Evolutionary conservation across 1,140 invertebrate species (phyloP).

Genomic region (Platyura marginata): DNA sequence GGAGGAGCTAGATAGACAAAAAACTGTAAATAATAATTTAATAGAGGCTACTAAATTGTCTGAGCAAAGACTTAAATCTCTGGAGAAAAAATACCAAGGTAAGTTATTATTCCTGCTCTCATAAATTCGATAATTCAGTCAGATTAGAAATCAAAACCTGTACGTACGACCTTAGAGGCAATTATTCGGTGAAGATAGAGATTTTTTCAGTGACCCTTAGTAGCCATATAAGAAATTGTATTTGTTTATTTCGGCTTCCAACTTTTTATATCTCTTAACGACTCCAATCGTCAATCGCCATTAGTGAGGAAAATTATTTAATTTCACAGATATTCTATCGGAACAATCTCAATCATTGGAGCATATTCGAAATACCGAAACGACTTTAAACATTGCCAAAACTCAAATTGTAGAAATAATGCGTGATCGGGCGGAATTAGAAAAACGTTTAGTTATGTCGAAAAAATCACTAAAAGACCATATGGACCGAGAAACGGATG

Average conservation of each 20-base stretch:
- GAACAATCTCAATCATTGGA: background rate
- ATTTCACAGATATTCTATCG: background rate
- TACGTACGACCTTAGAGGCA: too few species aligned
- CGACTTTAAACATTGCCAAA: background rate
- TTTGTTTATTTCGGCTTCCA: background rate
- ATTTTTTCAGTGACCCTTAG: background rate
- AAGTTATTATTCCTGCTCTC: too few species aligned
- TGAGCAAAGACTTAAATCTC: background rate
- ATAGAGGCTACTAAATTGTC: background rate
- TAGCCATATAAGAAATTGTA: background rate
- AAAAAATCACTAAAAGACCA: constrained; percentile 7
- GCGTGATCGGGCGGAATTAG: constrained; percentile 6
- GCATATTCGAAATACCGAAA: background rate
- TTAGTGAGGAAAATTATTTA: background rate
- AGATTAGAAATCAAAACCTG: too few species aligned
- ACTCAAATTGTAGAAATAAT: background rate
- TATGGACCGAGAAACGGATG: constrained; percentile 6
- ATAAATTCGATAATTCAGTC: too few species aligned
- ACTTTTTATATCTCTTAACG: background rate
- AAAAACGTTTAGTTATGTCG: constrained; percentile 9
- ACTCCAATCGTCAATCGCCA: background rate
- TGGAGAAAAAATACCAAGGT: constrained; percentile 1
- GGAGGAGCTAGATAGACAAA: background rate
- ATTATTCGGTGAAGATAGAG: too few species aligned
- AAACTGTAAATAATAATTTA: background rate